Evolutionary conservation across 2,113 vertebrate species (phyloP).

Genomic region (Laticauda colubrina): DNA sequence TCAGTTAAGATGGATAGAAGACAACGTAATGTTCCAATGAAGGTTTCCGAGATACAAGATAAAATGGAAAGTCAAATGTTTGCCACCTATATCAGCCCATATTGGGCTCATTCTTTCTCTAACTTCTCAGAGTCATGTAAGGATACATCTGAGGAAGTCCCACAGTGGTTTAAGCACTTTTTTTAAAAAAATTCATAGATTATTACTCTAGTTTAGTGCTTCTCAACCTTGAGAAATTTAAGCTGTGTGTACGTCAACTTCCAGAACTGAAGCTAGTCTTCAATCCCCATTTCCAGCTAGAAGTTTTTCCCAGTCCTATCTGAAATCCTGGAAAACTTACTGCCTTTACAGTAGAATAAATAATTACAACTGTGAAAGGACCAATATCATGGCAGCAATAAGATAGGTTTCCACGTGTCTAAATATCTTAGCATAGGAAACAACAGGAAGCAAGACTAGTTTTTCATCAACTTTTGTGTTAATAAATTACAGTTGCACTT

Average conservation of each 20-base stretch:
- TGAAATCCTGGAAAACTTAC: background rate
- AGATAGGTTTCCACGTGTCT: background rate
- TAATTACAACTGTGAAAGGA: background rate
- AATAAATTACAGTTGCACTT: background rate
- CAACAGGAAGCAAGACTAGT: background rate
- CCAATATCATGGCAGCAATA: background rate
- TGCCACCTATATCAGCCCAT: too few relatives aligned
- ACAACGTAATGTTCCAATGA: background rate
- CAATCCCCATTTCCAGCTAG: background rate
- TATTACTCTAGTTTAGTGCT: background rate
- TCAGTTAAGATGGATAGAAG: too few relatives aligned
- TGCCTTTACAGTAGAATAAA: background rate
- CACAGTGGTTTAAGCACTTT: background rate
- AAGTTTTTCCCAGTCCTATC: accelerated
- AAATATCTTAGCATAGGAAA: background rate
- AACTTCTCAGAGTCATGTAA: background rate
- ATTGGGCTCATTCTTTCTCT: background rate
- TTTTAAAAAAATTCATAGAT: background rate
- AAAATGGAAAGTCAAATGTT: background rate
- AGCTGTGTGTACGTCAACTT: background rate
- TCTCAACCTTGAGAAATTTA: background rate
- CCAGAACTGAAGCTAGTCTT: background rate
- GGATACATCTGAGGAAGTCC: background rate
- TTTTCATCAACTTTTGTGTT: background rate
- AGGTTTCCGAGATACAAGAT: background rate